These are phyloP conservation scores for Cepaea hortensis DNA, from an alignment of 2,888 invertebrate genomes.

Conservation along the genomic window DNA sequence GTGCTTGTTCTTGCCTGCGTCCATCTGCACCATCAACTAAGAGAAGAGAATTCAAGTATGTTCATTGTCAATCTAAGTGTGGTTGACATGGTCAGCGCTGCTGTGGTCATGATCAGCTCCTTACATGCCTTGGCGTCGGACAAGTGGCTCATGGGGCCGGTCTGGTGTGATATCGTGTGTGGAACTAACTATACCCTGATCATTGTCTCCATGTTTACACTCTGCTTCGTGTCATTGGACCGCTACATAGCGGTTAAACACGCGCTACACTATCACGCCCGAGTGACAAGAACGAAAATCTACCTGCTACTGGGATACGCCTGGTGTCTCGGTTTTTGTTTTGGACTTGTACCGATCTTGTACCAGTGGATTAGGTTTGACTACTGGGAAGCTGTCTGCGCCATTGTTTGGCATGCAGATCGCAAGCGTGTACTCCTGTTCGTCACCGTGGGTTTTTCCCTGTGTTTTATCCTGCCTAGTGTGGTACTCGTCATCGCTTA, in stretches of 20 bases:
- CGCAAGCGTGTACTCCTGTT: conserved; percentile 61
- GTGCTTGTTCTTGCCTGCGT: conserved; percentile 66
- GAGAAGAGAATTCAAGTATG: conserved; percentile 65
- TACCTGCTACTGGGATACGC: conserved; percentile 60
- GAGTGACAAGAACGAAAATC: conserved; percentile 58
- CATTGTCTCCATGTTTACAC: conserved; percentile 74
- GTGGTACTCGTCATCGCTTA: conserved; percentile 65
- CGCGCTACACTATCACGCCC: conserved; percentile 64
- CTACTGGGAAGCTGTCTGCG: conserved; percentile 74
- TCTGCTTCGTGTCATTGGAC: conserved; percentile 74
- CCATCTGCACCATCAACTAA: conserved; percentile 52
- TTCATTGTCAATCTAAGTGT: conserved; percentile 71
- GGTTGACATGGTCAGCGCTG: conserved; percentile 66
- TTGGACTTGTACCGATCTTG: conserved; percentile 65
- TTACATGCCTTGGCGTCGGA: conserved; percentile 60
- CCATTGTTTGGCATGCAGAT: conserved; percentile 71
- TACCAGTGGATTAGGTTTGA: conserved; percentile 72
- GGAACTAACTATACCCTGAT: conserved; percentile 74
- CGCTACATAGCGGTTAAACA: conserved; percentile 70
- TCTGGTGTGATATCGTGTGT: conserved; percentile 58
- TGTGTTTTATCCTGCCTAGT: conserved; percentile 71
- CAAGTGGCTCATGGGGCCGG: conserved; percentile 55
- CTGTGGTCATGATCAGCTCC: conserved; percentile 68
- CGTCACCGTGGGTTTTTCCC: conserved; percentile 68
- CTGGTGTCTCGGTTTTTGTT: conserved; percentile 71